phyloP scores from a whole-genome alignment of 2,888 invertebrate species.

The Rhogogaster chlorosoma region DNA sequence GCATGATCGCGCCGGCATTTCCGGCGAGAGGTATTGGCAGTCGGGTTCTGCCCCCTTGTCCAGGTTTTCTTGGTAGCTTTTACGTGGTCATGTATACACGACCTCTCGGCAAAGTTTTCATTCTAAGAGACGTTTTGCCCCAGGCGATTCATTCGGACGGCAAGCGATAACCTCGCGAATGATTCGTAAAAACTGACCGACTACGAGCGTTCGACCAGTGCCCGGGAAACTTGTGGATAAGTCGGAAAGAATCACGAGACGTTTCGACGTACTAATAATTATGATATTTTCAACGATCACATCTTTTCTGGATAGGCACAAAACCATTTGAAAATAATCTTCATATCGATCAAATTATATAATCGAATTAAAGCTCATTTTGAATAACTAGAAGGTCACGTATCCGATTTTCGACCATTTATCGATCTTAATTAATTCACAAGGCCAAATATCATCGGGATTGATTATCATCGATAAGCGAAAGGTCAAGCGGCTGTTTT shows the following conservation, averaged over 20 bases:
- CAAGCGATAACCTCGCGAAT: background rate
- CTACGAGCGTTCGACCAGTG: slow-evolving; percentile 7
- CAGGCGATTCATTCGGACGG: slow-evolving; percentile 18
- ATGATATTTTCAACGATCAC: background rate
- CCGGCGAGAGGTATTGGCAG: background rate
- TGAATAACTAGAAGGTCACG: background rate
- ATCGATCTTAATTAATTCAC: background rate
- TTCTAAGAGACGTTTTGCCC: slow-evolving; percentile 23
- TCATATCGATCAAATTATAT: background rate
- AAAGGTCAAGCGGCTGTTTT: background rate
- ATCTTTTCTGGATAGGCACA: background rate
- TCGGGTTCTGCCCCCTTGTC: slow-evolving; percentile 6
- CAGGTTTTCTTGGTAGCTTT: slow-evolving; percentile 27
- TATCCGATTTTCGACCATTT: background rate
- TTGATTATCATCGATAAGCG: background rate
- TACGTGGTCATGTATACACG: slow-evolving; percentile 9
- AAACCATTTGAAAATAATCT: background rate
- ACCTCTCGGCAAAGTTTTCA: background rate
- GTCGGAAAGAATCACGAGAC: background rate
- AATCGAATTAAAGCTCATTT: background rate
- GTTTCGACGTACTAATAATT: background rate
- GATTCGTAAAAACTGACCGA: slow-evolving; percentile 29
- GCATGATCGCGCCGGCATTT: slow-evolving; percentile 13
- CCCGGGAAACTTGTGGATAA: background rate
- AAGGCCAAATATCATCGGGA: background rate